Conservation (phyloP, 2,888 invertebrate species). For the Agrenia bidenticulata region DNA sequence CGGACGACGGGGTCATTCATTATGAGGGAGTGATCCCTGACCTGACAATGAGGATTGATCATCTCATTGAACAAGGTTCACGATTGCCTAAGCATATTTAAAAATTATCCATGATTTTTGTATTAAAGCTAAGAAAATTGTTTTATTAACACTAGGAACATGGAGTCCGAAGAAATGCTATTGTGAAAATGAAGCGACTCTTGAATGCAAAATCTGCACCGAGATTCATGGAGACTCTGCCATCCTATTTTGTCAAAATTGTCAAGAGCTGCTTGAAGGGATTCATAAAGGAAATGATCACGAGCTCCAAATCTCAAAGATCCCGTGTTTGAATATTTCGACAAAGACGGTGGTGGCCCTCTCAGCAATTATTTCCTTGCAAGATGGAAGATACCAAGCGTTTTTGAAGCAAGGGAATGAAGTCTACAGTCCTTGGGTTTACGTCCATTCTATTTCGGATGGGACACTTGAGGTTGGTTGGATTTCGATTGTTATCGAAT, state of each 20-base stretch:
- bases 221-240: slow-evolving; percentile 28
- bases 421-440: slow-evolving; percentile 29
- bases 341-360: slow-evolving; percentile 20
- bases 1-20: slow-evolving; percentile 41
- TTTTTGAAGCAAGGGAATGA: slow-evolving; percentile 26
- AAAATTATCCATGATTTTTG: background rate
- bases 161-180: slow-evolving; percentile 20
- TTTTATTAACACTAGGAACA: background rate
- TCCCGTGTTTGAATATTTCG: background rate
- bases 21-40: slow-evolving; percentile 39
- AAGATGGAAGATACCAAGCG: slow-evolving; percentile 22
- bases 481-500: too few relatives aligned
- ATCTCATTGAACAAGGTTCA: slow-evolving; percentile 26
- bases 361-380: slow-evolving; percentile 30
- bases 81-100: too few relatives aligned
- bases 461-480: background rate
- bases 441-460: slow-evolving; percentile 19
- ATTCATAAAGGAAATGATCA: slow-evolving; percentile 34
- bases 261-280: slow-evolving; percentile 33
- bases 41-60: slow-evolving; percentile 26
- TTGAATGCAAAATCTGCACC: slow-evolving; percentile 36
- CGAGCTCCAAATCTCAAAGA: slow-evolving; percentile 20
- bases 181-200: slow-evolving; percentile 36
- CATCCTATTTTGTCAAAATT: slow-evolving; percentile 38
- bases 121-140: background rate